These are phyloP conservation scores for Tapirus indicus DNA, from an alignment of 2,797 vertebrate genomes.

Conservation along the genomic window DNA sequence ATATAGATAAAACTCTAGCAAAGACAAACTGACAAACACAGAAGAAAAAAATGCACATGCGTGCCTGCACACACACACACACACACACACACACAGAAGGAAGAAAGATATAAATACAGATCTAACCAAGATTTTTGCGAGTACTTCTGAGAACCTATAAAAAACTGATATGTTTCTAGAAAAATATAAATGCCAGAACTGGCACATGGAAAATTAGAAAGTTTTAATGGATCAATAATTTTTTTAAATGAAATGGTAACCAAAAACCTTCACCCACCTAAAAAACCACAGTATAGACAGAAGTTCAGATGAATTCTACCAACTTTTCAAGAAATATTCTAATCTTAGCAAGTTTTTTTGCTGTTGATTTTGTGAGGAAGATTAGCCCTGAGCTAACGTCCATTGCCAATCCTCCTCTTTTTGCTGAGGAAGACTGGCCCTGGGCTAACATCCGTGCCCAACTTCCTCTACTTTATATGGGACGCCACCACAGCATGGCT, in stretches of 20 bases:
- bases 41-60: not conserved
- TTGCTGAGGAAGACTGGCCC: too few species aligned
- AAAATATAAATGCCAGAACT: not conserved
- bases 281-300: not conserved
- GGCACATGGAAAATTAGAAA: not conserved
- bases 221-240: not conserved
- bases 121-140: not conserved
- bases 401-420: too few species aligned
- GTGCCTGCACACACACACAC: not conserved
- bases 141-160: not conserved
- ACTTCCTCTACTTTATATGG: too few species aligned
- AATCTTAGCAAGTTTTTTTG: not conserved
- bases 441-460: too few species aligned
- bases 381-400: too few species aligned
- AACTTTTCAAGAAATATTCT: conserved; percentile 40
- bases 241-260: not conserved
- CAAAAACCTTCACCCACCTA: not conserved
- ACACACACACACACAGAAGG: not conserved
- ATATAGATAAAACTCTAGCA: not conserved
- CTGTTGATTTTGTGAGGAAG: too few species aligned
- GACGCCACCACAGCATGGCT: too few species aligned
- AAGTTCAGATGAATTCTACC: not conserved
- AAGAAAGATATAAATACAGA: not conserved
- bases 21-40: not conserved
- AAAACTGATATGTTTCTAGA: not conserved